These are phyloP conservation scores for Sebastes alutus DNA, from an alignment of 2,797 vertebrate species.

Conservation along the genomic window DNA sequence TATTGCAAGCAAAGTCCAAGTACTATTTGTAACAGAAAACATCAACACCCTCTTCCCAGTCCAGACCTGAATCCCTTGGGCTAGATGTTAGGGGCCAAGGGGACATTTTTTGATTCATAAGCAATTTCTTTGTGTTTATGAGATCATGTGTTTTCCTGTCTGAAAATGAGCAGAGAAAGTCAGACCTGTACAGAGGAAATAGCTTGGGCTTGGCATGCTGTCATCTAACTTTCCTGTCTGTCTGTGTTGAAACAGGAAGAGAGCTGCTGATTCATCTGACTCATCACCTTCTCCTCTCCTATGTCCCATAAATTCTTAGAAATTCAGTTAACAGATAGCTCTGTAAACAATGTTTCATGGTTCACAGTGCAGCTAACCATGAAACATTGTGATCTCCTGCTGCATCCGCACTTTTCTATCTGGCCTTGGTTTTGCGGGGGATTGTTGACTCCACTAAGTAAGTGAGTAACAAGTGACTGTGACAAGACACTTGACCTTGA, in stretches of 20 bases:
- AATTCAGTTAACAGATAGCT: slow-evolving; percentile 1
- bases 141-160: background rate
- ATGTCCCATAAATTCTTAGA: background rate
- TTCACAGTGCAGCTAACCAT: slow-evolving; percentile 7
- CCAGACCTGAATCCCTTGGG: slow-evolving; percentile 69
- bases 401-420: slow-evolving; percentile 32
- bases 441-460: slow-evolving; percentile 21
- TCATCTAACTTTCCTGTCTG: slow-evolving; percentile 57
- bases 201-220: slow-evolving; percentile 23
- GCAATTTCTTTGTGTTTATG: background rate
- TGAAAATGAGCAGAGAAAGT: slow-evolving; percentile 18
- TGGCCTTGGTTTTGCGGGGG: slow-evolving; percentile 22
- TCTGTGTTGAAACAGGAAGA: slow-evolving; percentile 57
- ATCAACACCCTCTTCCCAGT: slow-evolving; percentile 46
- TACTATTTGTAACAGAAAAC: slow-evolving; percentile 75
- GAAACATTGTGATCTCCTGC: slow-evolving; percentile 15
- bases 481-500: slow-evolving; percentile 62
- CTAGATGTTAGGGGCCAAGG: slow-evolving; percentile 64
- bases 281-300: slow-evolving; percentile 27
- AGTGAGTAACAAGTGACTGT: slow-evolving; percentile 56
- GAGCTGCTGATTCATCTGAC: slow-evolving; percentile 58
- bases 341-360: background rate
- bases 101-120: background rate
- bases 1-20: slow-evolving; percentile 86
- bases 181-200: slow-evolving; percentile 49